Evolutionary conservation across 2,113 vertebrate genomes (phyloP), one percentile per base, ranked within the genome.

Genomic region (Hippolais icterina): DNA sequence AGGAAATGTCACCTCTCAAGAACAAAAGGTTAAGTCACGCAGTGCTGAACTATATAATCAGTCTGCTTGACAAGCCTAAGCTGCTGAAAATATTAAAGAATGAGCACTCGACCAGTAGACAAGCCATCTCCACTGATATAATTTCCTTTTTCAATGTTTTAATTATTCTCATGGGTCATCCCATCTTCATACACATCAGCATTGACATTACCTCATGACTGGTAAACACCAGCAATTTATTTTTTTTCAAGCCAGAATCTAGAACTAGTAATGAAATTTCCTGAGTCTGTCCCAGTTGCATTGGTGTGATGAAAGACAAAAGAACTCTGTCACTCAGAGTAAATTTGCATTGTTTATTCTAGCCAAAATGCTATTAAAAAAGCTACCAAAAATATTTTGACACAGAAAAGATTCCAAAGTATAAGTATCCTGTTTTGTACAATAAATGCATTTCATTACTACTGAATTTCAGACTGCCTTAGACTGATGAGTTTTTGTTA

Each of bases 1-100:
- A 91, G 92, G 85, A 96, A 96, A 92, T 91, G 79, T 87, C 91
- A 95, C 64, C 33, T 92, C 76, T 64, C 2, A 6, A 74, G 60
- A 97, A 83, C 47, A 94, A 94, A 96, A 95, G 88, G 79, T 93
- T 94, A 96, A 89, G 86, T 54, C 83, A 88, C 0, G 0, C n/a
- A 78, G 57, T 83, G 52, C 49, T 89, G 71, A 89, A 81, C 69
- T 88, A 68, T 35, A 83, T 63, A 88, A 87, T 63, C 82, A 94
- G 87, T 57, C 54, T 78, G 71, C 29, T 52, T 81, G 88, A 93
- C 83, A 84, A 92, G 76, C 15, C 44, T 31, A 39, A 54, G 17
- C 54, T 69, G n/a, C 52, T 12, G 71, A 86, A 92, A 88, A 88
- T 66, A 88, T 37, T 66, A 63, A 71, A 78, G 56, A 92, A 93